Evolutionary conservation across 2,113 vertebrate genomes (phyloP), one percentile per base, ranked within the genome.

Genomic region (Meles meles): DNA sequence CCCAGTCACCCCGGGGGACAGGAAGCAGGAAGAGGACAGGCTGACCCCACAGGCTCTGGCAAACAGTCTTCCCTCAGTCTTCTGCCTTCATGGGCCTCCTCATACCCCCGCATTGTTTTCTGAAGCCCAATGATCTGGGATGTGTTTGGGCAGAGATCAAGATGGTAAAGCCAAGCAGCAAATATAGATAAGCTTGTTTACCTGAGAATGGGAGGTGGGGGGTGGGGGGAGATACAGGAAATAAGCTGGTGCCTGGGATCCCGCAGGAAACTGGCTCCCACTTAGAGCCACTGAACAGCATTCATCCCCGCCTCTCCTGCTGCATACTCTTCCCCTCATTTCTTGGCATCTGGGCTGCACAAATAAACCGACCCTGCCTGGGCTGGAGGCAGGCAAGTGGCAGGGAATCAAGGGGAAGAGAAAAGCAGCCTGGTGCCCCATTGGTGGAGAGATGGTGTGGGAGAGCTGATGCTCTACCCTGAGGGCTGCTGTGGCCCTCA

Each of bases 1-100:
- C 10, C 10, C 42, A 0, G 1, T 13, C 14, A 42, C 15, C 13
- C 3, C 11, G 34, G 11, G 80, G 34, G 0, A 8, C 37, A 34
- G 29, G 39, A 18, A 72, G n/a, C 63, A 89, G 10, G 39, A 10
- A 0, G 10, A n/a, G 20, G 7, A 6, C 6, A 7, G 11, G 37
- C 39, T 9, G 39, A 80, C 12, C 72, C n/a, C 29, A n/a, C 4
- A 23, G 15, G 15, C 42, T 47, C 42, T 29, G 17, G n/a, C 8
- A 12, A 1, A 25, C 2, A 0, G 5, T 17, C 34, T 79, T 57
- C 29, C 8, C 6, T 10, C 25, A 61, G 63, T 15, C 39, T 37
- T 69, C 49, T 42, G 65, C 47, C 42, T 81, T 31, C 81, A 10
- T 0, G 3, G 37, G 18, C 12, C 57, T 8, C 37, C 29, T 25